Evolutionary conservation across 2,888 invertebrate species (phyloP).

Genomic region (Nipponacmea schrenckii): DNA sequence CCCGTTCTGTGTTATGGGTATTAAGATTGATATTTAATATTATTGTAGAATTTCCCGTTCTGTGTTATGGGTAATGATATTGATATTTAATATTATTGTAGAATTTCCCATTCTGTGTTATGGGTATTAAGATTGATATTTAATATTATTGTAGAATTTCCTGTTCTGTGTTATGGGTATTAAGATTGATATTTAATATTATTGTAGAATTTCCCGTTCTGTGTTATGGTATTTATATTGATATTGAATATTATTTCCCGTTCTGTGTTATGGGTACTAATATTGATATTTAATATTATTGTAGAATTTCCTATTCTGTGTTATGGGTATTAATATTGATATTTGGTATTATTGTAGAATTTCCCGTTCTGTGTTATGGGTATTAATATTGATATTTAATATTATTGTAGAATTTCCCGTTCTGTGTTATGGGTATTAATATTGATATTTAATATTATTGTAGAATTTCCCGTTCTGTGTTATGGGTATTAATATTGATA

Average conservation of each 20-base stretch:
- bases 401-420: slow-evolving; percentile 70
- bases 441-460: slow-evolving; percentile 50
- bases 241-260: slow-evolving; percentile 68
- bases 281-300: slow-evolving; percentile 53
- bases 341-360: slow-evolving; percentile 63
- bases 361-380: slow-evolving; percentile 73
- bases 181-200: slow-evolving; percentile 65
- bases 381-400: slow-evolving; percentile 69
- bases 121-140: slow-evolving; percentile 71
- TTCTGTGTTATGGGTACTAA: slow-evolving; percentile 72
- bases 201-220: slow-evolving; percentile 71
- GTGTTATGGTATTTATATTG: slow-evolving; percentile 72
- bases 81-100: slow-evolving; percentile 50
- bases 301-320: slow-evolving; percentile 72
- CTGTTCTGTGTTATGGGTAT: slow-evolving; percentile 72
- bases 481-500: slow-evolving; percentile 72
- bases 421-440: slow-evolving; percentile 72
- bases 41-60: slow-evolving; percentile 71
- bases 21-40: slow-evolving; percentile 67
- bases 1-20: slow-evolving; percentile 72
- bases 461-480: slow-evolving; percentile 73
- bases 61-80: slow-evolving; percentile 72
- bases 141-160: slow-evolving; percentile 68
- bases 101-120: slow-evolving; percentile 72
- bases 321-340: slow-evolving; percentile 72